These are phyloP conservation scores for Clarias magur DNA, from an alignment of 2,113 vertebrate genomes.

Conservation along the genomic window DNA sequence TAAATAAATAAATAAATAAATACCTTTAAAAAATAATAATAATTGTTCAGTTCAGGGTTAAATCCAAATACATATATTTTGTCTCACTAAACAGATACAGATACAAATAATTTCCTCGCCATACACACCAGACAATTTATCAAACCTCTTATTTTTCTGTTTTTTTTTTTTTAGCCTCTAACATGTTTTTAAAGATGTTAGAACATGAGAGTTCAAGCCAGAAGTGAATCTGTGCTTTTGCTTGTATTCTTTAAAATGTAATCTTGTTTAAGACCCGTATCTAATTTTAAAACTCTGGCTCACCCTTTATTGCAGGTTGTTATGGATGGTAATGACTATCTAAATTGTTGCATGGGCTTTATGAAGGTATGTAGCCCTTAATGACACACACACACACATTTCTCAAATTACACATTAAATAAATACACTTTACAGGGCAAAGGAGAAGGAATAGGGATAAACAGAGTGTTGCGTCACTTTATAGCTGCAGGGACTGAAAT, in stretches of 20 bases:
- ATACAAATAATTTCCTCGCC: neutral
- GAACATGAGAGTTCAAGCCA: slow-evolving; percentile 9
- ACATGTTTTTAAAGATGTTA: neutral
- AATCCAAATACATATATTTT: neutral
- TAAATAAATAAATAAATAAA: no score
- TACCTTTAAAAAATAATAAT: no score
- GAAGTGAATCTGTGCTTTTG: neutral
- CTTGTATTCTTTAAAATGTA: neutral
- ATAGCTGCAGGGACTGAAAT: neutral
- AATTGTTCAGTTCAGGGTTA: neutral
- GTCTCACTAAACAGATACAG: neutral
- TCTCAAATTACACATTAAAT: slow-evolving; percentile 15
- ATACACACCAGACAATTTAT: neutral
- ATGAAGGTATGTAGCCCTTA: slow-evolving; percentile 16
- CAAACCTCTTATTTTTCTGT: neutral
- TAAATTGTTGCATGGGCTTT: slow-evolving; percentile 19
- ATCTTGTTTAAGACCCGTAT: slow-evolving; percentile 8
- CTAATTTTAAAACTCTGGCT: slow-evolving; percentile 23
- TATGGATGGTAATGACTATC: slow-evolving; percentile 22
- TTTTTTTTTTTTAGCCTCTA: neutral
- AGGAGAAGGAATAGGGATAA: neutral
- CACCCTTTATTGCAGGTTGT: slow-evolving; percentile 25
- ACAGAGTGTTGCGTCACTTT: slow-evolving; percentile 5
- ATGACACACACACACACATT: neutral
- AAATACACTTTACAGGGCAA: slow-evolving; percentile 10